phyloP scores from a whole-genome alignment of 2,888 invertebrate species.

The Bellardia bayeri region DNA sequence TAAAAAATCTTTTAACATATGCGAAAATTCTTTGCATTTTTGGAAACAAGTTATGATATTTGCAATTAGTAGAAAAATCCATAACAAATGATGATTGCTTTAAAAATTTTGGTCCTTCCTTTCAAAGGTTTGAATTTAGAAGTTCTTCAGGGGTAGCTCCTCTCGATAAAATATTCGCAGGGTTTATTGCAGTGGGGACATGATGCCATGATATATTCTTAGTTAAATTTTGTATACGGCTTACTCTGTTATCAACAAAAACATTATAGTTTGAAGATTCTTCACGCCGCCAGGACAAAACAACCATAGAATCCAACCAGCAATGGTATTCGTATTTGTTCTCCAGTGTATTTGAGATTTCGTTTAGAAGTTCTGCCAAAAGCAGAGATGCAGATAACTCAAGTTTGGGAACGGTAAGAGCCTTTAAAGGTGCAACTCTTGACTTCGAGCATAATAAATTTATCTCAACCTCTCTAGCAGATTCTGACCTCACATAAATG shows the following conservation, averaged over 20 bases:
- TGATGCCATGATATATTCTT: slow-evolving; percentile 61
- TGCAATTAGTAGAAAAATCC: slow-evolving; percentile 45
- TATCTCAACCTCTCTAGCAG: not conserved
- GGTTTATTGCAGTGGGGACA: slow-evolving; percentile 49
- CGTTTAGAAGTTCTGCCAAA: slow-evolving; percentile 31
- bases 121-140: slow-evolving; percentile 40
- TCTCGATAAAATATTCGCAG: slow-evolving; percentile 55
- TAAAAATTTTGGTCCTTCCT: slow-evolving; percentile 51
- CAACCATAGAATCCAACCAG: slow-evolving; percentile 63
- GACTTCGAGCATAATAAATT: slow-evolving; percentile 66
- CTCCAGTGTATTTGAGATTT: not conserved
- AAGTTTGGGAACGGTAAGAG: slow-evolving; percentile 64
- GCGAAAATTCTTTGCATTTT: slow-evolving; percentile 52
- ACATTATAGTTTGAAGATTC: slow-evolving; percentile 55
- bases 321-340: slow-evolving; percentile 17
- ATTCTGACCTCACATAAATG: slow-evolving; percentile 42
- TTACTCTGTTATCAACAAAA: slow-evolving; percentile 60
- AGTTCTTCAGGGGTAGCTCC: slow-evolving; percentile 50
- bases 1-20: not conserved
- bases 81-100: not conserved
- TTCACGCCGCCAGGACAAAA: slow-evolving; percentile 55
- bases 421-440: slow-evolving; percentile 57
- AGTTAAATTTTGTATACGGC: slow-evolving; percentile 54
- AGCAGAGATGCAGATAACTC: slow-evolving; percentile 63
- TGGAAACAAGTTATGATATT: slow-evolving; percentile 36